Evolutionary conservation across 1,140 invertebrate genomes (phyloP).

Genomic region (Saccostrea glomerata): DNA sequence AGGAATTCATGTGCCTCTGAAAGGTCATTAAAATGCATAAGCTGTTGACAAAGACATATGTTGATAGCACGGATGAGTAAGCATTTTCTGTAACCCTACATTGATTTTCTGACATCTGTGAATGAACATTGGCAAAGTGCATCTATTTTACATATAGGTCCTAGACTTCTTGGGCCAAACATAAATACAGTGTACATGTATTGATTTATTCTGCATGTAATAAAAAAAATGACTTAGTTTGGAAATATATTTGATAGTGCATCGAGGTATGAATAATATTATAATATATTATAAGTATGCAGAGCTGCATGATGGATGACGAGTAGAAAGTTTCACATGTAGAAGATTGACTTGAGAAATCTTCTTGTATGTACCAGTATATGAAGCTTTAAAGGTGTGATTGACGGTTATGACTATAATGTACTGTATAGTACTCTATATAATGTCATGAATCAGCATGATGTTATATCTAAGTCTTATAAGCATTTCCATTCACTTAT

Average conservation of each 20-base stretch:
- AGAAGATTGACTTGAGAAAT: no score
- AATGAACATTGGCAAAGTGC: conserved; percentile 1
- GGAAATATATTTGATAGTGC: not conserved
- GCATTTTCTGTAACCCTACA: not conserved
- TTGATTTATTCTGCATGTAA: not conserved
- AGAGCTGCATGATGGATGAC: no score
- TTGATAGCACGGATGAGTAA: not conserved
- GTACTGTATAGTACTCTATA: no score
- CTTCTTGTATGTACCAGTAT: no score
- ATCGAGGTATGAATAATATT: not conserved
- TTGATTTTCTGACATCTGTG: conserved; percentile 24
- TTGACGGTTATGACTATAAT: no score
- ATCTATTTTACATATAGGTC: not conserved
- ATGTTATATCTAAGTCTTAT: no score
- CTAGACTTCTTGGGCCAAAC: not conserved
- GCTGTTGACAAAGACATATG: conserved; percentile 16
- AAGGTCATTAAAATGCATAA: not conserved
- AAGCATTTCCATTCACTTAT: no score
- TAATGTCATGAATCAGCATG: no score
- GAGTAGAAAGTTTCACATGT: no score
- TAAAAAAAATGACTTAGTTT: not conserved
- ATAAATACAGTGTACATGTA: not conserved
- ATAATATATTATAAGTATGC: no score
- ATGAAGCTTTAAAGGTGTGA: no score
- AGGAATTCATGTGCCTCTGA: not conserved